phyloP scores from a whole-genome alignment of 2,113 vertebrate genomes.

The Atrichornis clamosus region DNA sequence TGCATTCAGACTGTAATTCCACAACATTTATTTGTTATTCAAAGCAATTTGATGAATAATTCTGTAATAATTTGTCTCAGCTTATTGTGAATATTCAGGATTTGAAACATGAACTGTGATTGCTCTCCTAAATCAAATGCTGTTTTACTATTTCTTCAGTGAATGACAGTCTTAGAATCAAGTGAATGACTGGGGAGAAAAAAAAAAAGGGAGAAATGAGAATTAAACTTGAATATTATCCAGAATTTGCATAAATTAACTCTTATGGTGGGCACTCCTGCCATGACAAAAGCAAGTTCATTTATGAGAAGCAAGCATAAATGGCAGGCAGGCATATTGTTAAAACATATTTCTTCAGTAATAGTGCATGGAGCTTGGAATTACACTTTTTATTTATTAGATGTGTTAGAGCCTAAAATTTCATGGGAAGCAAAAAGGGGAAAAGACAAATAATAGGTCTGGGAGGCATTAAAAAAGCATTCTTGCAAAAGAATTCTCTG shows the following conservation, averaged over 20 bases:
- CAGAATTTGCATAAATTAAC: conserved; percentile 5
- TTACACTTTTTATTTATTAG: background rate
- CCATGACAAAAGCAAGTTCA: background rate
- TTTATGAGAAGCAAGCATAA: background rate
- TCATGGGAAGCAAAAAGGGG: background rate
- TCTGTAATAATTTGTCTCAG: conserved; percentile 21
- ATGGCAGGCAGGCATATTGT: background rate
- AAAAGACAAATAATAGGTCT: background rate
- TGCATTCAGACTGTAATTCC: background rate
- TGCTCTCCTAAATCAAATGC: conserved; percentile 27
- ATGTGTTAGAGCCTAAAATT: background rate
- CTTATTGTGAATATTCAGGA: conserved; percentile 40
- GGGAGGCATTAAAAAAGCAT: background rate
- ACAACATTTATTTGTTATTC: background rate
- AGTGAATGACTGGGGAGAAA: background rate
- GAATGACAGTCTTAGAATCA: conserved; percentile 3
- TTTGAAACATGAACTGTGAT: background rate
- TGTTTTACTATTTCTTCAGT: background rate
- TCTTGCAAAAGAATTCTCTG: background rate
- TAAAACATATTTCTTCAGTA: background rate
- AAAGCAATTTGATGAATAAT: conserved; percentile 40
- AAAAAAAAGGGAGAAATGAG: background rate
- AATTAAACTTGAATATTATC: background rate
- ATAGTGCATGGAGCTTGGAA: background rate
- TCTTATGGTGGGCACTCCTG: background rate